These are phyloP conservation scores for Enteromius thamalakanensis DNA, from an alignment of 2,797 vertebrate genomes.

Conservation along the genomic window DNA sequence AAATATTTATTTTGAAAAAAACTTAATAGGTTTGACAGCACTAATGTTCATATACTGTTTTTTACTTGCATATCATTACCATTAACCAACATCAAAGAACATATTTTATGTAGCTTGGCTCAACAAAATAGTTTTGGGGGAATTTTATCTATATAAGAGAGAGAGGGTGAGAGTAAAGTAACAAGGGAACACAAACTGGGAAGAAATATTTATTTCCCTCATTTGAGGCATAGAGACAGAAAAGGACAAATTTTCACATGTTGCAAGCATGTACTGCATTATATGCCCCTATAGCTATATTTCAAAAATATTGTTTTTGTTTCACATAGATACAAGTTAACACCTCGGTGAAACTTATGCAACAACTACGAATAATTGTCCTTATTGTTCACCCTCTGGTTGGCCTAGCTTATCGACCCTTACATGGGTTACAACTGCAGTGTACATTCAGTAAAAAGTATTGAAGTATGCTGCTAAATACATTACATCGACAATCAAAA, in stretches of 20 bases:
- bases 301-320: slow-evolving; percentile 48
- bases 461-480: slow-evolving; percentile 40
- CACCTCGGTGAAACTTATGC: slow-evolving; percentile 23
- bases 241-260: slow-evolving; percentile 38
- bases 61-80: no score
- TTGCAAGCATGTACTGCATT: slow-evolving; percentile 47
- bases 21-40: no score
- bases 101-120: no score
- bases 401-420: slow-evolving; percentile 35
- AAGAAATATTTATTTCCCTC: slow-evolving; percentile 55
- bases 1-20: no score
- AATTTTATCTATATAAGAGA: no score
- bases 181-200: slow-evolving; percentile 11
- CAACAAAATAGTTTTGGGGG: no score
- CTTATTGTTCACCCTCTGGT: slow-evolving; percentile 35
- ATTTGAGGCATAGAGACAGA: slow-evolving; percentile 31
- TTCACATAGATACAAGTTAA: slow-evolving; percentile 39
- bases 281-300: slow-evolving; percentile 44
- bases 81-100: no score
- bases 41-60: no score
- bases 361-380: slow-evolving; percentile 41
- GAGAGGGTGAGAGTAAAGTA: background rate
- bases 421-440: slow-evolving; percentile 25
- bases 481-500: slow-evolving; percentile 43
- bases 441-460: slow-evolving; percentile 54